A percentile compares a stretch with the other conserved stretches of the same genome.
These are phyloP conservation scores for Bufo gargarizans DNA, from an alignment of 2,113 vertebrate species.

Conservation along the genomic window DNA sequence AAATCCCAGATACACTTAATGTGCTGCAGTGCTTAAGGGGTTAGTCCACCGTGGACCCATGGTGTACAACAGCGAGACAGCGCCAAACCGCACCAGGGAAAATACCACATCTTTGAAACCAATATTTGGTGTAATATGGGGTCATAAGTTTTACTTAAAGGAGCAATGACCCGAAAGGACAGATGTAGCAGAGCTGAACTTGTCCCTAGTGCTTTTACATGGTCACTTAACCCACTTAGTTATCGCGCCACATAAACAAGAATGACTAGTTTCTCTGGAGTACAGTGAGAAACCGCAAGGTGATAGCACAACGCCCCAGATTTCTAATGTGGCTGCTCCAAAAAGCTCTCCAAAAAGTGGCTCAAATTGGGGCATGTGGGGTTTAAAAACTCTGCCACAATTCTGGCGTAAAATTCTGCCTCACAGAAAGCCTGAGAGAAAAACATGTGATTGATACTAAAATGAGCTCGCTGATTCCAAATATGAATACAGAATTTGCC, in stretches of 20 bases:
- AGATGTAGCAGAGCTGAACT: neutral
- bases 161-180: neutral
- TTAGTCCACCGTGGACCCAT: conserved; percentile 10
- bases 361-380: too few species aligned
- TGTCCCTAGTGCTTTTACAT: neutral
- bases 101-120: conserved; percentile 19
- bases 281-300: neutral
- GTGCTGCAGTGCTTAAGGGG: conserved; percentile 40
- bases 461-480: too few species aligned
- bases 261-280: neutral
- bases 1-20: conserved; percentile 56
- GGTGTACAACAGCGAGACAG: neutral
- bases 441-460: too few species aligned
- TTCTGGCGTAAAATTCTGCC: too few species aligned
- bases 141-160: conserved; percentile 10
- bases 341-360: too few species aligned
- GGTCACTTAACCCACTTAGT: neutral
- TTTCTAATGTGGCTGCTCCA: too few species aligned
- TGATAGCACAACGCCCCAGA: neutral
- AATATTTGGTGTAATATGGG: conserved; percentile 12
- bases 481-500: too few species aligned
- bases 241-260: neutral
- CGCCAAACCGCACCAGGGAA: conserved; percentile 10
- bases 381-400: too few species aligned
- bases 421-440: too few species aligned